Conservation (phyloP, 35 echinoderm and acorn worm genomes). For the Heliocidaris tuberculata region DNA sequence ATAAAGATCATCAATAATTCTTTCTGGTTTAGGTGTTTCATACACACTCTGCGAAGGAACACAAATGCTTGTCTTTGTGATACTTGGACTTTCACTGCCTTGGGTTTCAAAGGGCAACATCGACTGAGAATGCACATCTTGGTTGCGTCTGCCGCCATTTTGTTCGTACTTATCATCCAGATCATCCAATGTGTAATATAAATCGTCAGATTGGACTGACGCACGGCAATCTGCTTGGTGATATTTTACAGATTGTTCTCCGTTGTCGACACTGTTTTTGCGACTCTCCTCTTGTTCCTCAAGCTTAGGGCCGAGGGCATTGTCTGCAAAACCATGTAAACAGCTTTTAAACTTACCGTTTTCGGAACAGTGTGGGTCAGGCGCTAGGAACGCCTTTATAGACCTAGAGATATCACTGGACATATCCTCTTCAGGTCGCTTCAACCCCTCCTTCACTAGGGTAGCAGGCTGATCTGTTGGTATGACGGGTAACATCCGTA, state of each 20-base stretch:
- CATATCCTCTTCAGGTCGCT: neutral
- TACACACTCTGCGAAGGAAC: neutral
- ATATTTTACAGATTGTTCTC: neutral
- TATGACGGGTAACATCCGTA: neutral
- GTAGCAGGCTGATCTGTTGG: neutral
- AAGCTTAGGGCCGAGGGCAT: neutral
- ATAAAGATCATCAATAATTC: neutral
- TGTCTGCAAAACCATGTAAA: neutral
- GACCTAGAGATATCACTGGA: neutral
- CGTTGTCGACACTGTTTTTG: neutral
- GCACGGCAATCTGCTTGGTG: neutral
- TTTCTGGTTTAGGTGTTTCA: neutral
- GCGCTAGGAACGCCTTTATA: neutral
- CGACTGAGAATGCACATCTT: neutral
- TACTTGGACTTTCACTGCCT: no score
- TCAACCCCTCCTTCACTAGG: no score
- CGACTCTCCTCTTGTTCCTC: neutral
- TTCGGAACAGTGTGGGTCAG: neutral
- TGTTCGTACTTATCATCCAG: neutral
- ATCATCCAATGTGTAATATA: constrained; percentile 1
- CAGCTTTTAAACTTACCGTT: neutral
- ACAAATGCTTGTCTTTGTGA: no score
- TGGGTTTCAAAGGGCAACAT: no score
- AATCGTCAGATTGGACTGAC: neutral
- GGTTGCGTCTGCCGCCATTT: no score